Base-by-base conservation (phyloP, 2,888 invertebrate species). In the Drosophila demipolita region DNA sequence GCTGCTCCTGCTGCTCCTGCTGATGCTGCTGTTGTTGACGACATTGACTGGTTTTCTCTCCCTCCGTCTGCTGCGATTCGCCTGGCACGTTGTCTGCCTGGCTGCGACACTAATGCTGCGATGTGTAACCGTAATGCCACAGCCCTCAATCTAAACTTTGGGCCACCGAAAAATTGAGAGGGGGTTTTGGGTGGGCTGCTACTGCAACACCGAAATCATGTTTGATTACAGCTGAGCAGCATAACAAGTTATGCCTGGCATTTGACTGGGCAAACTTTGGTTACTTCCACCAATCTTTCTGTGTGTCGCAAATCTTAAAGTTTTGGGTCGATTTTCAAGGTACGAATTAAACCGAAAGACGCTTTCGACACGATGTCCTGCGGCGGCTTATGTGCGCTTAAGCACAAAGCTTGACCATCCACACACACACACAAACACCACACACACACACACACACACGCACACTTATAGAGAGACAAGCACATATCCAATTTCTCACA, bases 311-410 rank as follows among this genome's bases (percentile, higher is more conserved):
- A 29, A 29, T 82, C 85, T 89, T 89, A 73, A 86, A 86, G 75
- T 77, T 74, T 55, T 48, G 33, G 63, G 50, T 58, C 52, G 55
- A 65, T 74, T 78, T 75, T 54, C 20, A 23, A 76, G 77, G 72
- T 66, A 73, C 80, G 77, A 82, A 89, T 89, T 85, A 73, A 89
- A 79, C 82, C 77, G 50, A 71, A 83, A 87, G 78, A 74, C 76
- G 73, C 61, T 61, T 73, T 60, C 52, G 54, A 82, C 73, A 82
- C 82, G 70, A 75, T 85, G 81, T 78, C 86, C 89, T 81, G 76
- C 82, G 87, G 89, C 81, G 81, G 82, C 89, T 87, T 87, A 87
- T 83, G 82, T 87, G 89, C 88, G 89, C 84, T 90, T 90, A 83
- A 83, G 89, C 73, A 64, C 73, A 88, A 87, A 89, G 89, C 87